Evolutionary conservation across 2,113 vertebrate genomes (phyloP), one percentile per base, ranked within the genome.

Genomic region (Brachionichthys hirsutus): DNA sequence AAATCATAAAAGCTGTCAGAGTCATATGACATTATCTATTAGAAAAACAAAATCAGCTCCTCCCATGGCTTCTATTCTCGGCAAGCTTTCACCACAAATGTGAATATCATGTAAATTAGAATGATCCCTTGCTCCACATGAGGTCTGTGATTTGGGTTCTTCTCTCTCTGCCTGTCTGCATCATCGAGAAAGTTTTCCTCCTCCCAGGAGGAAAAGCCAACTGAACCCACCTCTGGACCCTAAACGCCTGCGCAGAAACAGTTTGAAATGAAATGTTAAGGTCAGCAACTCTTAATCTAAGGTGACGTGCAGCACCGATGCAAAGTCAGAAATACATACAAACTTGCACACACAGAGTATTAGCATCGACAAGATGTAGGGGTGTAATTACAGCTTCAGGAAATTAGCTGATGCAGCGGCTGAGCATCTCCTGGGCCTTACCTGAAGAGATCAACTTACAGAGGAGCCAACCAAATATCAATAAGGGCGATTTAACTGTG

Each of bases 391-490:
- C 78, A 82, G 71, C 70, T 72, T 56, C 57, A 53, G 65, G 67
- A 81, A 86, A 88, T 67, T 54, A 66, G 77, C 71, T 84, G 80
- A 84, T 66, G 77, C 75, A 70, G 83, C 82, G 76, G 57, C 52
- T 81, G 49, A 70, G 68, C 76, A 36, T 56, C 46, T 70, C 54
- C 48, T 40, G 20, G 9, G 71, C 61, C 71, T 77, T 51, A 87
- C 83, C 85, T 85, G 73, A 64, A 73, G 54, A 69, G 76, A 82
- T 85, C 43, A 35, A 59, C 73, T 85, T 78, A 77, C 65, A 30
- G 45, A 69, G 66, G 52, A 80, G 69, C 48, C 66, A 52, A 72
- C 52, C 86, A 83, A 72, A 88, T 85, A 85, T 84, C 84, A 88
- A 86, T 87, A 81, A 81, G 71, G 64, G 46, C 73, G 75, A 73